Percentiles rank a stretch among this genome's conserved stretches.
Conservation (phyloP, 2,797 vertebrate genomes). For the Saxicola maurus region DNA sequence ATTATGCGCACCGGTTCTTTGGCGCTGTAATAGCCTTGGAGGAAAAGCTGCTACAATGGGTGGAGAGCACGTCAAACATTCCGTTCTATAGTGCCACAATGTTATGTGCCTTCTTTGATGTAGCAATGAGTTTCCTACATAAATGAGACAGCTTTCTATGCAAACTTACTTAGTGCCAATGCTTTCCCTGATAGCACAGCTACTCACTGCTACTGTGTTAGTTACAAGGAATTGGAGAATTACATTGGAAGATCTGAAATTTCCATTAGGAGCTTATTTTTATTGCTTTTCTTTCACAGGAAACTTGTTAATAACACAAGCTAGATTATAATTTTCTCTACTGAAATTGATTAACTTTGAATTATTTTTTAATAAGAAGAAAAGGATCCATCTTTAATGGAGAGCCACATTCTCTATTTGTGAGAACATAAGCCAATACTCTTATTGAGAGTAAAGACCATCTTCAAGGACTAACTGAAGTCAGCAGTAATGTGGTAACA, state of each 20-base stretch:
- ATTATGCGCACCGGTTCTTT: not conserved
- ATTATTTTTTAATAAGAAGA: not conserved
- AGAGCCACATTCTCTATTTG: not conserved
- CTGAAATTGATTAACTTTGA: not conserved
- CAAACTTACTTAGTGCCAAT: not conserved
- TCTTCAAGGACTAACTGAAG: not conserved
- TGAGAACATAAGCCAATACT: not conserved
- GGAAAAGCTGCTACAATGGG: not conserved
- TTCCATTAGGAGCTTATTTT: not conserved
- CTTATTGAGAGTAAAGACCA: not conserved
- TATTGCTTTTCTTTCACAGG: not conserved
- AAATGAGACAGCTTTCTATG: not conserved
- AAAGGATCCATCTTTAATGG: not conserved
- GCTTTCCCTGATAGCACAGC: not conserved
- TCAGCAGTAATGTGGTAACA: not conserved
- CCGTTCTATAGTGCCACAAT: not conserved
- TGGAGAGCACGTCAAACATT: not conserved
- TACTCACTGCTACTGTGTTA: not conserved
- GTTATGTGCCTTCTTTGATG: not conserved
- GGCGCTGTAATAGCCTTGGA: not conserved
- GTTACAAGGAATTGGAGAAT: not conserved
- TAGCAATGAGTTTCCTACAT: not conserved
- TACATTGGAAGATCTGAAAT: not conserved
- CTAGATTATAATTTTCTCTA: not conserved
- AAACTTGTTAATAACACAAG: not conserved